These are phyloP conservation scores for Mirza zaza DNA, from an alignment of 2,113 vertebrate genomes.

Conservation along the genomic window DNA sequence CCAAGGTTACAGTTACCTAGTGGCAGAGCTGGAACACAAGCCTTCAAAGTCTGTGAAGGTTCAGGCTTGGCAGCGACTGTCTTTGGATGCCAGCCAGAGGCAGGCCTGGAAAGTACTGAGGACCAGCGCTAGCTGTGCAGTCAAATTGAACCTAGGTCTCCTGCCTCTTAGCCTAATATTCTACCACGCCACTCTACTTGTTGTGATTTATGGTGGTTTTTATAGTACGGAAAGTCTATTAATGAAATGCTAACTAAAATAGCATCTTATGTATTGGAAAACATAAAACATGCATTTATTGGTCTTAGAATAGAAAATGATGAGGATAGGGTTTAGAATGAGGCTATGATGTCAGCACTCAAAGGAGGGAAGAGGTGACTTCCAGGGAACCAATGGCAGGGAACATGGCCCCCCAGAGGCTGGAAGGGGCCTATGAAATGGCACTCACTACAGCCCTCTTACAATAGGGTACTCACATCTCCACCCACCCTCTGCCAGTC, in stretches of 20 bases:
- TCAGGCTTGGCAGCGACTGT: not conserved
- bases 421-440: not conserved
- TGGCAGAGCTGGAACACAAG: not conserved
- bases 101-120: not conserved
- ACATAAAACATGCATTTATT: constrained; percentile 2
- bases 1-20: not conserved
- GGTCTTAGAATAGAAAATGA: constrained; percentile 32
- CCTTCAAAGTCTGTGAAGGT: not conserved
- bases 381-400: not conserved
- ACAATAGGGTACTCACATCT: not conserved
- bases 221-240: constrained; percentile 41
- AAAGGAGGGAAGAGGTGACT: not conserved
- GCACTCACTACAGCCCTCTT: not conserved
- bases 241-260: constrained; percentile 63
- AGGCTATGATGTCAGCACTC: not conserved
- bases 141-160: not conserved
- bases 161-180: not conserved
- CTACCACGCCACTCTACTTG: not conserved
- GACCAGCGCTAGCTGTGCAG: not conserved
- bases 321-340: not conserved
- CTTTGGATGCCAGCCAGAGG: not conserved
- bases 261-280: constrained; percentile 34
- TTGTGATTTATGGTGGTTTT: constrained; percentile 4
- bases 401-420: not conserved
- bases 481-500: not conserved